Evolutionary conservation across 2,113 vertebrate species (phyloP).

Genomic region (Euleptes europaea): DNA sequence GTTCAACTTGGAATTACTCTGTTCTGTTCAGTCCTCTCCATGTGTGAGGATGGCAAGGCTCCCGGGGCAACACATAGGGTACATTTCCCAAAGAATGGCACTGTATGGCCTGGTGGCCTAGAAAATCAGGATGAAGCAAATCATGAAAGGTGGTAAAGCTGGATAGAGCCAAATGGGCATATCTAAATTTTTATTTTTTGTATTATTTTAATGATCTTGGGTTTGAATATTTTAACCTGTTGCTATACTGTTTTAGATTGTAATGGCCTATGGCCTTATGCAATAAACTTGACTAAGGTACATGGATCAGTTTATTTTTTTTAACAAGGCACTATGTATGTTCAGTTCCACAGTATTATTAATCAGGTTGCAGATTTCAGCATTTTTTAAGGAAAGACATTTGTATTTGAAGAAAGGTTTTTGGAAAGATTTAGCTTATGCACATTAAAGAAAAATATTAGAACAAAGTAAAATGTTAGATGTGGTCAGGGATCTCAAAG

Average conservation of each 20-base stretch:
- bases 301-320: not conserved
- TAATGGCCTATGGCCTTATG: too few relatives aligned
- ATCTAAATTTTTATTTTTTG: too few relatives aligned
- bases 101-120: too few relatives aligned
- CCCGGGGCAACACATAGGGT: not conserved
- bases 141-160: too few relatives aligned
- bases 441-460: not conserved
- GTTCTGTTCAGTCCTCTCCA: not conserved
- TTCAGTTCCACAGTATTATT: not conserved
- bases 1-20: too few relatives aligned
- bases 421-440: not conserved
- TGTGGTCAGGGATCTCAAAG: slow-evolving; percentile 30
- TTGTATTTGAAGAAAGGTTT: slow-evolving; percentile 5
- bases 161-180: too few relatives aligned
- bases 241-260: too few relatives aligned
- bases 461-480: slow-evolving; percentile 8
- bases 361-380: not conserved
- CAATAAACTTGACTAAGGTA: too few relatives aligned
- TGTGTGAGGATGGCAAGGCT: not conserved
- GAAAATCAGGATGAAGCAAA: too few relatives aligned
- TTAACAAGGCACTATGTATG: not conserved
- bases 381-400: slow-evolving; percentile 7
- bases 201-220: too few relatives aligned
- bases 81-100: too few relatives aligned
- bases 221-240: too few relatives aligned